Evolutionary conservation across 2,113 vertebrate genomes (phyloP), one percentile per base, ranked within the genome.

Genomic region (Xenopus laevis): DNA sequence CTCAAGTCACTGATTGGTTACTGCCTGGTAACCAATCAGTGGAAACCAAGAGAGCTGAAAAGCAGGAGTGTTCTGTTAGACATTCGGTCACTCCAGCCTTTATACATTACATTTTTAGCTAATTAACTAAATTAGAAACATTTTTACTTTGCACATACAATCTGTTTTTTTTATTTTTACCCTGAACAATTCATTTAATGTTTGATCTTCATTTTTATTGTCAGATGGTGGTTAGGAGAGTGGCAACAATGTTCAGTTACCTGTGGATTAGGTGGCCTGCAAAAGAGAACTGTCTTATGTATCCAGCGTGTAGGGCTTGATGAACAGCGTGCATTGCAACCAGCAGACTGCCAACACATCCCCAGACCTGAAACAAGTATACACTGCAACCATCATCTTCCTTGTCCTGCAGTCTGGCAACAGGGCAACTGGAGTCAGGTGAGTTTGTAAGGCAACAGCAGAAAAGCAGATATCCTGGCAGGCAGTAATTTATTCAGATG

Each of bases 201-300:
- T 50, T 50, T 40, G 1, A 58, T 58, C 1, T 58, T 20, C 55
- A 4, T 50, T 13, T 50, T 55, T n/a, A 50, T 23, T 10, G 0
- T 0, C 85, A 99, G 97, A 79, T 99, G 97, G 96, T 98, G 95
- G 97, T 85, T 83, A 0, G 94, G 93, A 0, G 95, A 96, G 64
- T 99, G 97, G 97, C 92, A 95, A 81, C 83, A 58, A 1, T 99
- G 97, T 80, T 95, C 95, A 0, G 77, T 79, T 3, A 90, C 89
- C 57, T 99, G 96, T 0, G 95, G 96, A 0, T 76, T 3, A 0
- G 50, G 40, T 0, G 96, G 95, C 6, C 17, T 91, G 63, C 80
- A 86, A 78, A 91, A 85, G 79, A 88, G 95, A 76, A 86, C 93
- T 0, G 93, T 95, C 78, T 87, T 96, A 1, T 99, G 97, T 83